Conservation (phyloP, 92 coral and sea anemone genomes). For the Palythoa heliodiscus region DNA sequence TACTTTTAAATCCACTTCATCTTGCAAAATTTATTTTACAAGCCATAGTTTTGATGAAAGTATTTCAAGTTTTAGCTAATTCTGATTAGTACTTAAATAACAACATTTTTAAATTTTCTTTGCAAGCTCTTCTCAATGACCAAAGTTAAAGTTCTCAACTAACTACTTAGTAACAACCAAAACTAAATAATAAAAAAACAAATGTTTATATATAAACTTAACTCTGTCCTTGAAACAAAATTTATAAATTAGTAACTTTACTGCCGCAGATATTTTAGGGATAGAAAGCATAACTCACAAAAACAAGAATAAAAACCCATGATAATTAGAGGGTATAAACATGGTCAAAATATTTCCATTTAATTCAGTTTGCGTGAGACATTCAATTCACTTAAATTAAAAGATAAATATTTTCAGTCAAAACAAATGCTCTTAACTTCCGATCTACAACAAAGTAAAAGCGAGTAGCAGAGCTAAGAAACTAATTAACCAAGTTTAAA, state of each 20-base stretch:
- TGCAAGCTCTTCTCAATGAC: too few species aligned
- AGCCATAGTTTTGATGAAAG: neutral
- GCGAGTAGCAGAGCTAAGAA: neutral
- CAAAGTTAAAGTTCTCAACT: too few species aligned
- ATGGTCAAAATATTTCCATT: neutral
- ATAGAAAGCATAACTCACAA: neutral
- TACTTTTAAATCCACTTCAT: neutral
- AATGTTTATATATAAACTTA: too few species aligned
- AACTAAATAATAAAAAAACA: neutral
- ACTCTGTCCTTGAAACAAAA: too few species aligned
- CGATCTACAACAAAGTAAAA: neutral
- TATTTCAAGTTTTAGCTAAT: neutral
- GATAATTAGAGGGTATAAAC: neutral
- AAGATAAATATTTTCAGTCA: conserved; percentile 21
- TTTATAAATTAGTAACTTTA: neutral
- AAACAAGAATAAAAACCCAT: neutral
- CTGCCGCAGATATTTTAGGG: neutral
- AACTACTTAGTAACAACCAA: neutral
- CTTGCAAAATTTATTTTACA: neutral
- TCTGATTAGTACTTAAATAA: neutral
- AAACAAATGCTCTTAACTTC: neutral
- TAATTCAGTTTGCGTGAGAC: neutral
- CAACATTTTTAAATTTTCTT: too few species aligned
- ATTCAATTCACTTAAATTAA: neutral
- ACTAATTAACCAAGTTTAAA: neutral